These are phyloP conservation scores for Tenthredo livida DNA, from an alignment of 2,888 invertebrate genomes.

Conservation along the genomic window DNA sequence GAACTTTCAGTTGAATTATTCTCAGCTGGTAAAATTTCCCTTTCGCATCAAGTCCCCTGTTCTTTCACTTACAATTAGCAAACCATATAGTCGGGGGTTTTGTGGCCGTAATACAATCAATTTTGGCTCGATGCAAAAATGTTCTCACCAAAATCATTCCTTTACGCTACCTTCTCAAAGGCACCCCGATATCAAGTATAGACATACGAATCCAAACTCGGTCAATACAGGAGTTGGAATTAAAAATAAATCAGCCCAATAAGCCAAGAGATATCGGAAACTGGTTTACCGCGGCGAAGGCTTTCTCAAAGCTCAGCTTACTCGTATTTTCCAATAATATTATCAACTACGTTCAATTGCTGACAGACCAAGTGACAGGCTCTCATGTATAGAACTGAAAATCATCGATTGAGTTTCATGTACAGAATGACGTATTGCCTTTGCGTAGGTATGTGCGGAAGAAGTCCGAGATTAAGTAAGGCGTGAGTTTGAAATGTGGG, in stretches of 20 bases:
- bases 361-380: not conserved
- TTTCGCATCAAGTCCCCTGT: not conserved
- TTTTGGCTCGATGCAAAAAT: conserved; percentile 22
- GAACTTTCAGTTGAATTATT: conserved; percentile 4
- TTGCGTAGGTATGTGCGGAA: conserved; percentile 71
- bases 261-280: conserved; percentile 33
- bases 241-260: conserved; percentile 32
- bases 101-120: conserved; percentile 17
- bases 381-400: conserved; percentile 63
- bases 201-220: conserved; percentile 33
- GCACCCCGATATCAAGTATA: conserved; percentile 29
- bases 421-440: not conserved
- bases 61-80: conserved; percentile 8
- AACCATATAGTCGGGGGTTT: not conserved
- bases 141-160: conserved; percentile 3
- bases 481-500: conserved; percentile 65
- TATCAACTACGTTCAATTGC: not conserved
- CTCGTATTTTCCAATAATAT: not conserved
- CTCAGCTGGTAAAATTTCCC: not conserved
- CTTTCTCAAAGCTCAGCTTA: conserved; percentile 25
- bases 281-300: conserved; percentile 32
- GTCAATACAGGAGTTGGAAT: not conserved
- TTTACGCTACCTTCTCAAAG: conserved; percentile 13
- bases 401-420: conserved; percentile 56
- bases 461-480: conserved; percentile 70